A percentile compares a stretch with the other conserved stretches of the same genome.
phyloP scores from a whole-genome alignment of 2,888 invertebrate genomes.

The Cataglyphis altisquamis region DNA sequence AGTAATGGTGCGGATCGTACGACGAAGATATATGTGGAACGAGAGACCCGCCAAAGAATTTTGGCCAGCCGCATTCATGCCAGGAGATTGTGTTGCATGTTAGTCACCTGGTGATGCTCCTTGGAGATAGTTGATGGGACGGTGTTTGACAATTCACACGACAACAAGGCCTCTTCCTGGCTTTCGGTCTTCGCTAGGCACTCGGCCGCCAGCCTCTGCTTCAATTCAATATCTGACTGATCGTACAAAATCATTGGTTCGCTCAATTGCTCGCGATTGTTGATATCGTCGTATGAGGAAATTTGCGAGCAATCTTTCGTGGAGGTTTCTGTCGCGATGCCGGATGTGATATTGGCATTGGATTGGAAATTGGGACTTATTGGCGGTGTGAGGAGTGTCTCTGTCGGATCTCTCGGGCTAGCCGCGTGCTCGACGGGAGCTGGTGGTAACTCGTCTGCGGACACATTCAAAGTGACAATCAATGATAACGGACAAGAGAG shows the following conservation, averaged over 20 bases:
- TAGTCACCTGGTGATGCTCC: slow-evolving; percentile 83
- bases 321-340: slow-evolving; percentile 63
- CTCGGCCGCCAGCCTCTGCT: slow-evolving; percentile 79
- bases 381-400: slow-evolving; percentile 76
- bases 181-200: slow-evolving; percentile 72
- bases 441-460: slow-evolving; percentile 60
- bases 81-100: slow-evolving; percentile 81
- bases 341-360: slow-evolving; percentile 62
- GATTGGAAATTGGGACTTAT: slow-evolving; percentile 75
- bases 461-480: slow-evolving; percentile 21
- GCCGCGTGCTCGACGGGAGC: slow-evolving; percentile 58
- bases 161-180: slow-evolving; percentile 70
- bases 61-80: slow-evolving; percentile 81
- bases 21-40: slow-evolving; percentile 77
- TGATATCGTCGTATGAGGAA: slow-evolving; percentile 67
- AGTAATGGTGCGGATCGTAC: slow-evolving; percentile 76
- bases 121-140: slow-evolving; percentile 71
- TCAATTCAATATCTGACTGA: slow-evolving; percentile 79
- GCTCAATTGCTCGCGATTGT: slow-evolving; percentile 78
- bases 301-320: slow-evolving; percentile 72
- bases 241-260: slow-evolving; percentile 76
- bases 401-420: slow-evolving; percentile 67
- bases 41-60: slow-evolving; percentile 73
- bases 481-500: slow-evolving; percentile 58
- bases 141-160: slow-evolving; percentile 75